These are phyloP conservation scores for Drosophila rufa DNA, from an alignment of 1,140 invertebrate genomes.

Conservation along the genomic window DNA sequence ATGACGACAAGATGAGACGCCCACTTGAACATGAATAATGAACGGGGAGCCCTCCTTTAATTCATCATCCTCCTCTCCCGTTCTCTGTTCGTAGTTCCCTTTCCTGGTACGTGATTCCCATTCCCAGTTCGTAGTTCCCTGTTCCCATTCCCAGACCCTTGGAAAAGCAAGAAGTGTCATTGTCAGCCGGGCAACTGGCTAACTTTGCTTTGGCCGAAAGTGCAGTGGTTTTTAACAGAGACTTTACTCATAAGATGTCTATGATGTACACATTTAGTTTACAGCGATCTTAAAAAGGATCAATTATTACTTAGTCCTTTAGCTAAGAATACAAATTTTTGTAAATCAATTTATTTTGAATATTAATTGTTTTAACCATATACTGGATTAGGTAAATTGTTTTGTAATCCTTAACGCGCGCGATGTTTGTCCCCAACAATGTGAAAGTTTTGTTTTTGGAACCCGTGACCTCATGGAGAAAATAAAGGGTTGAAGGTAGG, in stretches of 20 bases:
- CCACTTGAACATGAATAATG: conserved; percentile 80
- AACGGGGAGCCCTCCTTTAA: conserved; percentile 13
- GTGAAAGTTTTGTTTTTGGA: too few relatives aligned
- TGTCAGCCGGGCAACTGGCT: conserved; percentile 34
- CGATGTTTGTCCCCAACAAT: too few relatives aligned
- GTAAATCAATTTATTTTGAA: too few relatives aligned
- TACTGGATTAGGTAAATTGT: too few relatives aligned
- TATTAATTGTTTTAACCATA: too few relatives aligned
- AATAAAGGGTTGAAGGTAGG: too few relatives aligned
- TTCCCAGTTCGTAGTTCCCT: not conserved
- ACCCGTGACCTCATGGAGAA: too few relatives aligned
- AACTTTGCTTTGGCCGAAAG: conserved; percentile 3
- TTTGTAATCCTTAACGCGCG: too few relatives aligned
- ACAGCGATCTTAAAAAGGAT: not conserved
- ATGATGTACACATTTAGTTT: not conserved
- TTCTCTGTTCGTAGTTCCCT: not conserved
- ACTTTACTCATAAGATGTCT: not conserved
- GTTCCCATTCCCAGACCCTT: conserved; percentile 1
- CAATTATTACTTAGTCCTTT: not conserved
- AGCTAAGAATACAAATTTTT: too few relatives aligned
- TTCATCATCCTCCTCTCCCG: conserved; percentile 9
- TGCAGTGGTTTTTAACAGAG: not conserved
- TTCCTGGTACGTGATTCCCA: not conserved
- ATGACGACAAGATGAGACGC: conserved; percentile 76
- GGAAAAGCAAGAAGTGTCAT: conserved; percentile 16